phyloP scores from a whole-genome alignment of 2,797 vertebrate genomes.

The Tokudaia muenninki region DNA sequence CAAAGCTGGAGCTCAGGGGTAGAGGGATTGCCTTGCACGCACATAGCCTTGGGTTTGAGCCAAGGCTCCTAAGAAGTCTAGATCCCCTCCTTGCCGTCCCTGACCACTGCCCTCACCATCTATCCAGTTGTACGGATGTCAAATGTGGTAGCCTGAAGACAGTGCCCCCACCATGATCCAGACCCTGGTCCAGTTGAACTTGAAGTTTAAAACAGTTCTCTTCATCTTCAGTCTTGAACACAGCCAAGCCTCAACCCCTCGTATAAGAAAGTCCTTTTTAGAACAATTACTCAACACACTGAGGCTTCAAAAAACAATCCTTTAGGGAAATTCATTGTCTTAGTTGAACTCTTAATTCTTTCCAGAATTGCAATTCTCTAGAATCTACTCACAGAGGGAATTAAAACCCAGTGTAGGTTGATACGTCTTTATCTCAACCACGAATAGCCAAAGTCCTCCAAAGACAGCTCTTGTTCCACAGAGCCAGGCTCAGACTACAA shows the following conservation, averaged over 20 bases:
- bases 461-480: conserved; percentile 44
- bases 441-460: conserved; percentile 58
- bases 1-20: neutral
- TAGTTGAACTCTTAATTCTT: conserved; percentile 70
- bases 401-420: conserved; percentile 58
- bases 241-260: neutral
- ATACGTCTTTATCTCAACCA: conserved; percentile 78
- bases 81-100: neutral
- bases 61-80: neutral
- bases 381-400: conserved; percentile 57
- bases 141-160: neutral
- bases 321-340: conserved; percentile 65
- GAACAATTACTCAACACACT: conserved; percentile 43
- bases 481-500: conserved; percentile 58
- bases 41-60: neutral
- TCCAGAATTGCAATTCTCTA: conserved; percentile 64
- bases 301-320: conserved; percentile 43
- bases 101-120: too few relatives aligned
- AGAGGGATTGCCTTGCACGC: neutral
- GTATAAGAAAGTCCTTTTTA: conserved; percentile 46
- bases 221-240: conserved; percentile 24
- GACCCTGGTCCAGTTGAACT: neutral
- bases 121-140: neutral
- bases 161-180: neutral
- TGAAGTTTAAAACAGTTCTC: neutral